Evolutionary conservation across 2,797 vertebrate species (phyloP), one percentile per base, ranked within the genome.

Genomic region (Notamacropus eugenii): DNA sequence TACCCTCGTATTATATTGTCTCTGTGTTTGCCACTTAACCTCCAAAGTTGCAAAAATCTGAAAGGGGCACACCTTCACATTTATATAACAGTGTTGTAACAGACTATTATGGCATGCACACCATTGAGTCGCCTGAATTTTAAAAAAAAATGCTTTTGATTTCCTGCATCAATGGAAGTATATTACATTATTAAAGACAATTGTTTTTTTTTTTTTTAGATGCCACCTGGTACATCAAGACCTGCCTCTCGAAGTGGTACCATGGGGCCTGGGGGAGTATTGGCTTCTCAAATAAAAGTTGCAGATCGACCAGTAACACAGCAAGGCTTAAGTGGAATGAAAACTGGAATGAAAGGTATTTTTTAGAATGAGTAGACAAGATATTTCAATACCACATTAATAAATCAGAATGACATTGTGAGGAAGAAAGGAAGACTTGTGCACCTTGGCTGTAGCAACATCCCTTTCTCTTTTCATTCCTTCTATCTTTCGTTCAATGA

Each of bases 311-410:
- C 99, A 29, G 99, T 99, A 95, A 99, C 99, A 95, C 99, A 99
- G 0, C 99, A 99, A 97, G 99, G 99, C 14, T 99, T 99, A 96
- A 99, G 99, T 97, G 99, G 99, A 97, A 99, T 99, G 99, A 99
- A 99, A 98, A 99, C 99, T 8, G 99, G 99, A 67, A 97, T 99
- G 97, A 99, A 99, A 99, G 99, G 99, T 99, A 98, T 93, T 91
- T 97, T 92, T 95, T 52, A 95, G 93, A 93, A 96, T 92, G 1
- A 93, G 0, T 93, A 54, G 91, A 55, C 97, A 54, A 96, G 95
- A 1, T 95, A 31, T 93, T 94, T 54, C 0, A 92, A 56, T 67
- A 13, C 9, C 3, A 13, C 91, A 90, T 54, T 95, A 92, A 16
- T 91, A 92, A 92, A 90, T 96, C 31, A 97, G 24, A 96, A 95